Conservation (phyloP, 2,888 invertebrate genomes). For the Colletes collaris region DNA sequence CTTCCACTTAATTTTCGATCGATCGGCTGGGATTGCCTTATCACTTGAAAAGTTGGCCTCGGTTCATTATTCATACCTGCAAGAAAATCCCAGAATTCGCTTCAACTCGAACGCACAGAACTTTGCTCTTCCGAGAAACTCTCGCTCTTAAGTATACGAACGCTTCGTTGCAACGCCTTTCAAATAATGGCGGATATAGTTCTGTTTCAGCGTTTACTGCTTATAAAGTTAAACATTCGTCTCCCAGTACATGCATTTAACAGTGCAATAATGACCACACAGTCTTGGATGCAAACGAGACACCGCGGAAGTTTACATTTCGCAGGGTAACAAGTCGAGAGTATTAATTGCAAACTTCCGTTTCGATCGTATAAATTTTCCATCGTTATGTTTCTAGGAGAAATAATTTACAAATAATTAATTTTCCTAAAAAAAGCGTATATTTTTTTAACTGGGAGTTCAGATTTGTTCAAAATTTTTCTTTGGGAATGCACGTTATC, state of each 20-base stretch:
- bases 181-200: conserved; percentile 48
- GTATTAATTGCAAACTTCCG: background rate
- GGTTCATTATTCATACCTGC: conserved; percentile 60
- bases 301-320: conserved; percentile 15
- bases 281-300: conserved; percentile 46
- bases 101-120: conserved; percentile 45
- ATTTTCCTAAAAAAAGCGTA: no score
- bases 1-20: conserved; percentile 57
- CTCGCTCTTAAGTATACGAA: conserved; percentile 51
- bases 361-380: background rate
- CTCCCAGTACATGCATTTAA: conserved; percentile 22
- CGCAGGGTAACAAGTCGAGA: background rate
- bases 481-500: no score
- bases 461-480: no score
- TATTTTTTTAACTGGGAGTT: no score
- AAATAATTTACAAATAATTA: no score
- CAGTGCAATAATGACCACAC: conserved; percentile 41
- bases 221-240: conserved; percentile 59
- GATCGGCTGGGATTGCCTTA: conserved; percentile 57
- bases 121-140: conserved; percentile 45
- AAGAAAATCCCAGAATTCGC: conserved; percentile 61
- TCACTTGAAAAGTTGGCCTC: conserved; percentile 42
- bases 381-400: background rate
- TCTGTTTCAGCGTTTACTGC: conserved; percentile 50
- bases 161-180: conserved; percentile 47